Base-by-base conservation (phyloP, 2,113 vertebrate species). In the Cisticola juncidis region DNA sequence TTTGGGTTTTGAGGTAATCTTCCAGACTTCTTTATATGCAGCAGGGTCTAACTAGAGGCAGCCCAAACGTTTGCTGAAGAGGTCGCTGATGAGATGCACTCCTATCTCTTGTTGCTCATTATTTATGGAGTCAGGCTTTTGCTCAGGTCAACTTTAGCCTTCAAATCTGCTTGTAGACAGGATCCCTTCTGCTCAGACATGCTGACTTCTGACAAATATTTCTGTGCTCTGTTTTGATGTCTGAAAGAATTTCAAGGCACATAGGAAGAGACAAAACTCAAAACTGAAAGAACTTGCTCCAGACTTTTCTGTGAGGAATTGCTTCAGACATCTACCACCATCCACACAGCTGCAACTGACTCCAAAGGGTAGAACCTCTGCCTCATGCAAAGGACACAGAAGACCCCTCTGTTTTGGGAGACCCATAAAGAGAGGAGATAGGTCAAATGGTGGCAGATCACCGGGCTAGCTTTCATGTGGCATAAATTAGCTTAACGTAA, bases 201-300 rank as follows among this genome's bases (percentile, higher is more conserved):
- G 14, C 51, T 90, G 66, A 68, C 31, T 60, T 60, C 15, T 71
- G 86, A 53, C 57, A 88, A 45, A 65, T 57, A 82, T 53, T 91
- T 90, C 66, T 61, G 11, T 87, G 8, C 38, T 84, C 53, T 86
- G 1, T 81, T 86, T 58, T 68, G 35, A 20, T 28, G 12, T 33
- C 50, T 85, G 81, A 81, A 94, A 87, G 57, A 35, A 62, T 89
- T 92, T 91, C 45, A 94, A 87, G 70, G 40, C 86, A 61, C 48
- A 78, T 40, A 61, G n/a, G 23, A 74, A 56, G 53, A 68, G 29
- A 44, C 56, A 60, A 60, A 84, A 57, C 65, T 64, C 80, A 72
- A 74, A 89, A 47, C 48, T 12, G 24, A 60, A 72, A 71, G 44
- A 92, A 88, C 11, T 38, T 53, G 25, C 45, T 92, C 23, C 45